Conservation (phyloP, 2,797 vertebrate species). For the Zenarchopterus dispar region DNA sequence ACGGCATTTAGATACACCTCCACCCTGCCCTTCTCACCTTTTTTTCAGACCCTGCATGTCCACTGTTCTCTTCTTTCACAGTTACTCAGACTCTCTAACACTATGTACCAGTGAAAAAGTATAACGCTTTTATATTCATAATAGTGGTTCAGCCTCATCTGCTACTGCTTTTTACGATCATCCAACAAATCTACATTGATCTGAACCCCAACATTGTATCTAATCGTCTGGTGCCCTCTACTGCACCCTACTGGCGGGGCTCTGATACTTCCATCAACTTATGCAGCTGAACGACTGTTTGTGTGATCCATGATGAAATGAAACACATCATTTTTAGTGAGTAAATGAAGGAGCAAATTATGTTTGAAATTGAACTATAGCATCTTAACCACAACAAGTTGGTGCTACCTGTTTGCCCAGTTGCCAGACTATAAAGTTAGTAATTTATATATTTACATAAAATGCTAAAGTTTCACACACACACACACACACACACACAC, state of each 20-base stretch:
- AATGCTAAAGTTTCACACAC: too few species aligned
- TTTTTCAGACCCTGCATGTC: conserved; percentile 13
- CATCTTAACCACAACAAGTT: too few species aligned
- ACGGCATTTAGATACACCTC: conserved; percentile 61
- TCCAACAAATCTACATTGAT: not conserved
- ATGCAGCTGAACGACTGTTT: conserved; percentile 3
- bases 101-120: not conserved
- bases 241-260: conserved; percentile 61
- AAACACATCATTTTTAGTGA: too few species aligned
- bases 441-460: too few species aligned
- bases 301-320: too few species aligned
- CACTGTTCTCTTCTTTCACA: conserved; percentile 23
- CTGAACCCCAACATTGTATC: not conserved
- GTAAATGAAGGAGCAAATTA: too few species aligned
- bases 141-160: not conserved
- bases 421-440: too few species aligned
- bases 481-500: too few species aligned
- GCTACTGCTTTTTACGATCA: not conserved
- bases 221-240: conserved; percentile 28
- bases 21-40: conserved; percentile 33
- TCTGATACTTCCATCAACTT: conserved; percentile 23
- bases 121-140: not conserved
- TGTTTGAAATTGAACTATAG: too few species aligned
- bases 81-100: conserved; percentile 1
- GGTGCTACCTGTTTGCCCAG: too few species aligned